Conservation (phyloP, 2,797 vertebrate genomes). For the Caiman crocodilus region DNA sequence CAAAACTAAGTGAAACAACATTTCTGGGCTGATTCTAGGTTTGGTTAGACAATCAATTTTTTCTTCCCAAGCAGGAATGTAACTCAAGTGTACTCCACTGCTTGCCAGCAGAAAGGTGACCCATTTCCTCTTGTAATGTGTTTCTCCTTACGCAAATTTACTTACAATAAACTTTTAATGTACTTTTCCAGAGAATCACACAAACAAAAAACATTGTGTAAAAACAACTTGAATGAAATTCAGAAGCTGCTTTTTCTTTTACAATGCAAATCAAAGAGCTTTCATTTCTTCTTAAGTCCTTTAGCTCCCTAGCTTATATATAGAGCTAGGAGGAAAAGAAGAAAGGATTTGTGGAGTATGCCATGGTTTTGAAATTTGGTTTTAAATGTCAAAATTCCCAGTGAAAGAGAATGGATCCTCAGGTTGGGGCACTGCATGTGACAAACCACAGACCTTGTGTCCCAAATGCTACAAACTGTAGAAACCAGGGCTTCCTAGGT, state of each 20-base stretch:
- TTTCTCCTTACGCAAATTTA: not conserved
- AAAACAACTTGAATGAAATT: not conserved
- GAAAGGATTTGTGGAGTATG: not conserved
- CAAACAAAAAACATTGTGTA: not conserved
- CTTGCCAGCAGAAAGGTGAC: too few species aligned
- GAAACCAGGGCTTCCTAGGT: too few species aligned
- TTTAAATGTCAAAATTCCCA: not conserved
- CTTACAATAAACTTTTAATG: not conserved
- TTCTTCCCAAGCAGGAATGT: too few species aligned
- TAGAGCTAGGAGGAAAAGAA: not conserved
- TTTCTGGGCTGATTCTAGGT: not conserved
- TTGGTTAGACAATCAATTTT: too few species aligned
- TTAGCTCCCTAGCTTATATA: not conserved
- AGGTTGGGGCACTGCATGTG: too few species aligned
- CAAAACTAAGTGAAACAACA: not conserved
- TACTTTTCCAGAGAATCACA: not conserved
- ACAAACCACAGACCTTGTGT: too few species aligned
- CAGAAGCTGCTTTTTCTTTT: not conserved
- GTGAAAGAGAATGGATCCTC: not conserved
- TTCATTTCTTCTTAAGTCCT: not conserved
- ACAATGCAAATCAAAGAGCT: not conserved
- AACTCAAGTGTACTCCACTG: too few species aligned
- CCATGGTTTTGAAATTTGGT: not conserved
- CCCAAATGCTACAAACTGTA: too few species aligned
- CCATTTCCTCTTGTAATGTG: too few species aligned